Evolutionary conservation across 2,113 vertebrate species (phyloP).

Genomic region (Ivindomyrus marchei): DNA sequence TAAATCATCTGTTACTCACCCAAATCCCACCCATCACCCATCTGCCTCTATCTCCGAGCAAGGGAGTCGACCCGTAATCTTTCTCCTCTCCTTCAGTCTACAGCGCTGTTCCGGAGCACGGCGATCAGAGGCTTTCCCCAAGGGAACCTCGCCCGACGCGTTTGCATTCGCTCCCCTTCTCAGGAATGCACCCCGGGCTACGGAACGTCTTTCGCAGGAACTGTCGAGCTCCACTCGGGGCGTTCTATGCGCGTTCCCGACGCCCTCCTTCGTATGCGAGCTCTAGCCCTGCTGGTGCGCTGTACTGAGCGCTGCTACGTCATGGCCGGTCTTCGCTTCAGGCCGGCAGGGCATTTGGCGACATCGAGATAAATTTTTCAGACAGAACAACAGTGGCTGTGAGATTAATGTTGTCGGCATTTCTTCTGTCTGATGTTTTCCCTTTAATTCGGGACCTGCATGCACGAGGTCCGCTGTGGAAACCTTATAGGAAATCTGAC

Average conservation of each 20-base stretch:
- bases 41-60: slow-evolving; percentile 23
- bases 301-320: neutral
- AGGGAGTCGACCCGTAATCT: slow-evolving; percentile 22
- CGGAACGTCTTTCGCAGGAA: slow-evolving; percentile 53
- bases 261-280: neutral
- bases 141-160: slow-evolving; percentile 43
- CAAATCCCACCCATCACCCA: slow-evolving; percentile 21
- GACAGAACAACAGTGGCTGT: neutral
- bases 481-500: neutral
- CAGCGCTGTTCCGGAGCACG: neutral
- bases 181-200: slow-evolving; percentile 56
- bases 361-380: neutral
- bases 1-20: slow-evolving; percentile 29
- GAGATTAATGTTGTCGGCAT: neutral
- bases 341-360: neutral
- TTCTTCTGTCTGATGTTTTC: neutral
- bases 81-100: neutral
- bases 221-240: slow-evolving; percentile 34
- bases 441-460: neutral
- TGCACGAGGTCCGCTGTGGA: neutral
- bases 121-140: neutral
- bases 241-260: neutral
- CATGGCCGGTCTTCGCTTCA: neutral
- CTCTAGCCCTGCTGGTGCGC: neutral
- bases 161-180: slow-evolving; percentile 43